Conservation (phyloP, 2,797 vertebrate species). For the Sebastolobus alascanus region DNA sequence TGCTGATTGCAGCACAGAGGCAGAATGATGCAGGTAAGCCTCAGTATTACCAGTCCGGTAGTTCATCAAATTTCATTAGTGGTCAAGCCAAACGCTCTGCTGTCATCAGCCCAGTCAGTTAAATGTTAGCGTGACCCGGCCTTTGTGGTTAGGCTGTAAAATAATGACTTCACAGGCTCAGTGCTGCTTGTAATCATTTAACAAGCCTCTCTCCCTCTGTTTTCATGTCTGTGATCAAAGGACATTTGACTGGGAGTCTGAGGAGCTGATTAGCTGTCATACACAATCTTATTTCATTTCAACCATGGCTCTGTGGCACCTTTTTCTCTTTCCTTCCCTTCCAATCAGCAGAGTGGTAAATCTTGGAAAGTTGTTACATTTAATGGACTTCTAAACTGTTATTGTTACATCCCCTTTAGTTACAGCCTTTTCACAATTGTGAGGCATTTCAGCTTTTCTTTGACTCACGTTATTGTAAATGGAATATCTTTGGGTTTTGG, state of each 20-base stretch:
- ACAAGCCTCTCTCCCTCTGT: background rate
- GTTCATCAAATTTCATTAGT: conserved; percentile 32
- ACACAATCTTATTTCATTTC: background rate
- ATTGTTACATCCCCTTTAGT: background rate
- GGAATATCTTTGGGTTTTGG: background rate
- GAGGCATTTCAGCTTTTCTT: background rate
- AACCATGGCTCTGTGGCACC: background rate
- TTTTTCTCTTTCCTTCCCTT: background rate
- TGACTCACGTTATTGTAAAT: background rate
- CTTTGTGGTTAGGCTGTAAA: conserved; percentile 2
- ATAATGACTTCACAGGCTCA: conserved; percentile 2
- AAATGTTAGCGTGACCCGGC: conserved; percentile 9
- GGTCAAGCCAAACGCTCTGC: conserved; percentile 12
- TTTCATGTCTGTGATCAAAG: conserved; percentile 15
- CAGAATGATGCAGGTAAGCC: background rate
- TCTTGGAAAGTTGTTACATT: background rate
- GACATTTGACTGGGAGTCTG: background rate
- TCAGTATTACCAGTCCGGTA: background rate
- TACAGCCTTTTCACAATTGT: background rate
- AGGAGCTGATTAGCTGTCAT: conserved; percentile 6
- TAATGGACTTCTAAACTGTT: background rate
- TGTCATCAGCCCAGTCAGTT: conserved; percentile 41
- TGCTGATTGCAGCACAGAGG: conserved; percentile 1
- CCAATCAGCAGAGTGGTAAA: background rate
- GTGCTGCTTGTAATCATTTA: conserved; percentile 28